phyloP scores from a whole-genome alignment of 1,140 invertebrate species.

The Drosophila guanche region DNA sequence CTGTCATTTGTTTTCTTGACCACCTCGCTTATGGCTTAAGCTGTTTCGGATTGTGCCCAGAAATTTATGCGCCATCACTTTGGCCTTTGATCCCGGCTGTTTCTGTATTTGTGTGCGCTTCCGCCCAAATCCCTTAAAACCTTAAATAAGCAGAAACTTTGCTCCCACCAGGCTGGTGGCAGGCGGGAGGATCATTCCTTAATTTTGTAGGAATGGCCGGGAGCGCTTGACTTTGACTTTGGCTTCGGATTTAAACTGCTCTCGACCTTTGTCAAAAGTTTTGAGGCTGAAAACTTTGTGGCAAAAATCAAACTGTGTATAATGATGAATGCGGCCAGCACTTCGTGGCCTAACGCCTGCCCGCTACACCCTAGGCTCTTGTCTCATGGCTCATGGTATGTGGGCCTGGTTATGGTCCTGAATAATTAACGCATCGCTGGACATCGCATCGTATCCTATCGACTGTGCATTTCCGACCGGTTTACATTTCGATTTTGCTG shows the following conservation, averaged over 20 bases:
- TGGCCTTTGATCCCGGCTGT: slow-evolving; percentile 46
- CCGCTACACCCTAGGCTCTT: neutral
- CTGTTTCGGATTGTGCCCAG: slow-evolving; percentile 47
- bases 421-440: slow-evolving; percentile 76
- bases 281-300: slow-evolving; percentile 62
- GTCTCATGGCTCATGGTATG: slow-evolving; percentile 15
- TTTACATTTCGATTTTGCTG: slow-evolving; percentile 68
- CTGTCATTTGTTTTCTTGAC: slow-evolving; percentile 65
- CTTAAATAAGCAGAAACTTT: slow-evolving; percentile 47
- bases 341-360: slow-evolving; percentile 48
- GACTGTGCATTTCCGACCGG: slow-evolving; percentile 12
- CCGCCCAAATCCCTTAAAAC: slow-evolving; percentile 66
- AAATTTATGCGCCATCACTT: slow-evolving; percentile 78
- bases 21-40: slow-evolving; percentile 61
- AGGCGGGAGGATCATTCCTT: slow-evolving; percentile 54
- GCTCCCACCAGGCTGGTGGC: slow-evolving; percentile 43
- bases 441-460: slow-evolving; percentile 20
- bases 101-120: slow-evolving; percentile 28
- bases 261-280: slow-evolving; percentile 78
- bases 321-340: slow-evolving; percentile 72
- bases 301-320: slow-evolving; percentile 73
- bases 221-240: slow-evolving; percentile 60
- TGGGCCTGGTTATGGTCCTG: slow-evolving; percentile 25
- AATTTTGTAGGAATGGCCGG: slow-evolving; percentile 70
- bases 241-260: slow-evolving; percentile 61